Base-by-base conservation (phyloP, 2,888 invertebrate species). In the Globia sparganii region DNA sequence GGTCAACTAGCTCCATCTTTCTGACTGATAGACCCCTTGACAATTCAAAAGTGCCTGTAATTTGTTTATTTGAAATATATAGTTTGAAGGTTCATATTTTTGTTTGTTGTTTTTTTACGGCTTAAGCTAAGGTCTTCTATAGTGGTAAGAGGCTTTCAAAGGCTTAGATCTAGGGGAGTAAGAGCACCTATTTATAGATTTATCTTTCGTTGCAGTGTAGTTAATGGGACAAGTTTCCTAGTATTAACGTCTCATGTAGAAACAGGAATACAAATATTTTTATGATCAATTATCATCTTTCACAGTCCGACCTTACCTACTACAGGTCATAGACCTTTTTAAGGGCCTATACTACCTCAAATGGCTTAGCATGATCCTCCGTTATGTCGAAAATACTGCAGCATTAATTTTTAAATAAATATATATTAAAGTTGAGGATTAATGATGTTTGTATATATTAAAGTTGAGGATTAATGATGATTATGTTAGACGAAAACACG, bases 91-190 rank as follows among this genome's bases (percentile, higher is more conserved):
- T 56, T 56, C 25, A 15, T 65, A 37, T 18, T n/a, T 34, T n/a
- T 76, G 28, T 49, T 53, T 28, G 1, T 69, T n/a, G 21, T 59
- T 77, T 53, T 49, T 13, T n/a, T n/a, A n/a, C 31, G 15, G 18
- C 6, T 40, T 18, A 6, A 21, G 21, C 11, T 21, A 56, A 11
- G 40, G 5, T 18, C 31, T 15, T 43, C 3, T 58, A 43, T 21
- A 25, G 9, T 9, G 6, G 3, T 43, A 56, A 58, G 34, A 43
- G 11, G 28, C 37, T 74, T 75, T 59, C 11, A 75, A 13, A 49
- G 11, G 28, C 49, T 59, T 74, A 13, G 18, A 46, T 31, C 11
- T 46, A 9, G 4, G 2, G 4, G 4, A 21, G 5, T 5, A 4
- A 9, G 4, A 21, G 5, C 25, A 25, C 28, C 37, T 70, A 70